Base-by-base conservation (phyloP, 2,113 vertebrate genomes). In the Sinocyclocheilus rhinocerous region DNA sequence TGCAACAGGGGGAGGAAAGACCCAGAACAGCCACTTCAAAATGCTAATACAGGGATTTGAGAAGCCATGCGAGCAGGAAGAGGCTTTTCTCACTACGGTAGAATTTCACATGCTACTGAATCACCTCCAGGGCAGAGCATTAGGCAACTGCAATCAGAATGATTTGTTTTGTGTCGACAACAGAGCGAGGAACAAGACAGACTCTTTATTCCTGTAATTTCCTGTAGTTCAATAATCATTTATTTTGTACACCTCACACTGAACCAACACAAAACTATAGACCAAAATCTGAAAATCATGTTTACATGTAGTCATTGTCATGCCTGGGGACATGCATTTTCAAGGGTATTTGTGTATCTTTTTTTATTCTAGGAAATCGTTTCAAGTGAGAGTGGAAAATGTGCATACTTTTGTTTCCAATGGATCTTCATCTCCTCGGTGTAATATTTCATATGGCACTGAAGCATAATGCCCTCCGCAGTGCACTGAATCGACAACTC, bases 381-480 rank as follows among this genome's bases (percentile, higher is more conserved):
- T 83, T 83, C 18, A 72, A 45, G 16, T 76, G 57, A 70, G 16
- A 29, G 26, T 81, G 87, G 81, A 87, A 77, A 69, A 63, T 83
- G 18, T 75, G n/a, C 94, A 91, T 93, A 99, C 98, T 95, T 96
- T 73, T 96, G 97, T 85, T 90, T 93, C 98, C 98, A 99, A 83
- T 85, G 94, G 90, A 97, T 95, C 87, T 96, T 96, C 97, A 99
- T 98, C 91, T 99, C 98, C 77, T 97, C 96, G 4, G 95, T 97
- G 92, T 97, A 99, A 85, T 86, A 87, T 89, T 87, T 87, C 95
- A 99, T 92, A 92, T 93, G 96, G 88, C 97, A 99, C 87, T 98
- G 97, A 3, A 99, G 94, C 86, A 97, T 95, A 90, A 99, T 98
- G 84, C 98, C 98, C 85, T 98, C 97, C 0, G 97, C 95, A 63